These are phyloP conservation scores for Leptopterna dolabrata DNA, from an alignment of 2,888 invertebrate species.

Conservation along the genomic window DNA sequence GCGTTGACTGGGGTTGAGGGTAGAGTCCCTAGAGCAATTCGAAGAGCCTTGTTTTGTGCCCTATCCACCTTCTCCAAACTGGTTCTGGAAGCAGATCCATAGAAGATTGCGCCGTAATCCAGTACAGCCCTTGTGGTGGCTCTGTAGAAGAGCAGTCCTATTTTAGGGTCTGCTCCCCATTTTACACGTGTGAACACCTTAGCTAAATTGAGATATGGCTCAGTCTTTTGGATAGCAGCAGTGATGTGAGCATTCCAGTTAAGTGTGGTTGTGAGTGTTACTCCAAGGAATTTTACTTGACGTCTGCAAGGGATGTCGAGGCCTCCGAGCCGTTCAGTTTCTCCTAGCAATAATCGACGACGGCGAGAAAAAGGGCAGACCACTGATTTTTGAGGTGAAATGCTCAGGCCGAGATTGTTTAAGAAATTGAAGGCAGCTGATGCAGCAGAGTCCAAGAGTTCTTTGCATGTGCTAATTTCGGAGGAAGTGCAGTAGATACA, in stretches of 20 bases:
- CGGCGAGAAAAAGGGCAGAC: neutral
- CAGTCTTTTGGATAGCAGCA: neutral
- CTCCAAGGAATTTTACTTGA: conserved; percentile 13
- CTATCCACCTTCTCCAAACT: neutral
- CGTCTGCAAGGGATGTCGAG: neutral
- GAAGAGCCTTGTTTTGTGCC: neutral
- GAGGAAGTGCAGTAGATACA: neutral
- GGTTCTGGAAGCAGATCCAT: neutral
- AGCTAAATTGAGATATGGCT: neutral
- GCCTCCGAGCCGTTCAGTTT: neutral
- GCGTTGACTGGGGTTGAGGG: neutral
- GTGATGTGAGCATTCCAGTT: conserved; percentile 36
- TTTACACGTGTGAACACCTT: neutral
- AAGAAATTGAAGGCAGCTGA: neutral
- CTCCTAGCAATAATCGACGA: neutral
- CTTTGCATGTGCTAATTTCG: neutral
- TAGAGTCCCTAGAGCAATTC: neutral
- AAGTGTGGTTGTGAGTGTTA: neutral
- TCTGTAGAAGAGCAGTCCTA: neutral
- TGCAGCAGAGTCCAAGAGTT: neutral
- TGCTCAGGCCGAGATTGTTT: neutral
- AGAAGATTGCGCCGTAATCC: neutral
- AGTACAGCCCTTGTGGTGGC: neutral
- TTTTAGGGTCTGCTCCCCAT: conserved; percentile 9
- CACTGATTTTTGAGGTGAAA: neutral